phyloP scores from a whole-genome alignment of 2,797 vertebrate species.

The Danio tinwini region DNA sequence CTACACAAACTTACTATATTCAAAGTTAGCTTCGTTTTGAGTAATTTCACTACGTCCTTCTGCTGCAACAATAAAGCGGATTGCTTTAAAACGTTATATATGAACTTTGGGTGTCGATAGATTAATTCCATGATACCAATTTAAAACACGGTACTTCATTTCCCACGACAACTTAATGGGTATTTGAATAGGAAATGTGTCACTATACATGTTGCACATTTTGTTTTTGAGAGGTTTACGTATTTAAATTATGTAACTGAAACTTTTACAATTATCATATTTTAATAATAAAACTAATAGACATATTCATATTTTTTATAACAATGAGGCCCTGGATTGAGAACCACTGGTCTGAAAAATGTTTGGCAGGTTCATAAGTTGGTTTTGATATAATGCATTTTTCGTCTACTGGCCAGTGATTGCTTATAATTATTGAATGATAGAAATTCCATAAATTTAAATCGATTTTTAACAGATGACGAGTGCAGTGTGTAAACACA shows the following conservation, averaged over 20 bases:
- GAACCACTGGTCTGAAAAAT: not conserved
- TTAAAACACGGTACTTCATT: not conserved
- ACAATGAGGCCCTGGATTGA: not conserved
- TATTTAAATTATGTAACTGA: not conserved
- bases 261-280: not conserved
- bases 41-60: not conserved
- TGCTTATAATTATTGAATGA: constrained; percentile 44
- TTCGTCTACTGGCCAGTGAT: not conserved
- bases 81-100: not conserved
- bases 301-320: not conserved
- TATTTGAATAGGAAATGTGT: not conserved
- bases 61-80: not conserved
- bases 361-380: not conserved
- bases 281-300: not conserved
- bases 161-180: rapidly evolving
- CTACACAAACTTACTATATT: not conserved
- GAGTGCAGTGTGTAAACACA: not conserved
- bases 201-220: not conserved
- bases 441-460: constrained; percentile 28
- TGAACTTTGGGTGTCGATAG: not conserved
- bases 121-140: not conserved
- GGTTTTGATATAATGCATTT: not conserved
- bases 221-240: not conserved
- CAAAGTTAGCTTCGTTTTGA: not conserved
- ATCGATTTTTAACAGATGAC: not conserved